Evolutionary conservation across 2,888 invertebrate genomes (phyloP).

Genomic region (Chydorus sphaericus): DNA sequence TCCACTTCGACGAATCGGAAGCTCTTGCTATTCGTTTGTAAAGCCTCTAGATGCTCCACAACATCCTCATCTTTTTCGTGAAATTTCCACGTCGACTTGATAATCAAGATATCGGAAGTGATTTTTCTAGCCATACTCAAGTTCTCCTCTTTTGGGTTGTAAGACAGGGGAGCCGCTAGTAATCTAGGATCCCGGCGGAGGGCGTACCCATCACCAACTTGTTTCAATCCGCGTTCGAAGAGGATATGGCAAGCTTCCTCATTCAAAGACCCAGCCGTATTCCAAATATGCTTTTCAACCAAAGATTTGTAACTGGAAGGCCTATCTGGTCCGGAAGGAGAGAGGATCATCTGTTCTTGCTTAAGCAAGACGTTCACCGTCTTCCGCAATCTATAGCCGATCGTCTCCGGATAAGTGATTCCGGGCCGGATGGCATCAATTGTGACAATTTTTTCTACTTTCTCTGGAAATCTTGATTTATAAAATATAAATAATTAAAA

Average conservation of each 20-base stretch:
- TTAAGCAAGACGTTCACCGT: not conserved
- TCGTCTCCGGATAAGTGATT: conserved; percentile 44
- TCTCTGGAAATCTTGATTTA: conserved; percentile 56
- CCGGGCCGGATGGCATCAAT: conserved; percentile 33
- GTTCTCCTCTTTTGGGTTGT: conserved; percentile 46
- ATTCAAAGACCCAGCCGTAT: conserved; percentile 56
- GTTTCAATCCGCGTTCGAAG: conserved; percentile 58
- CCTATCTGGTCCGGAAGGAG: not conserved
- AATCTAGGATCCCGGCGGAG: conserved; percentile 61
- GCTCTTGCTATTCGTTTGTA: conserved; percentile 31
- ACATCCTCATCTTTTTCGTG: conserved; percentile 15
- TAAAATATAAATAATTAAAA: conserved; percentile 67
- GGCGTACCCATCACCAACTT: conserved; percentile 39
- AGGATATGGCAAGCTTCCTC: conserved; percentile 48
- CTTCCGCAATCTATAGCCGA: conserved; percentile 23
- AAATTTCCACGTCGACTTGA: conserved; percentile 44
- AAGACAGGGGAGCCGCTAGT: conserved; percentile 39
- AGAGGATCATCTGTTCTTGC: not conserved
- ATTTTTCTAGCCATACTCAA: conserved; percentile 40
- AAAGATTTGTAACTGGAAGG: conserved; percentile 55
- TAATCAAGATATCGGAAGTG: conserved; percentile 45
- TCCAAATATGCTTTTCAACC: conserved; percentile 53
- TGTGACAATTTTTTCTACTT: conserved; percentile 42
- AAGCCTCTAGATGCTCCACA: conserved; percentile 3
- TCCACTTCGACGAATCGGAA: conserved; percentile 35